These are phyloP conservation scores for Pandion haliaetus DNA, from an alignment of 2,113 vertebrate genomes.

Conservation along the genomic window DNA sequence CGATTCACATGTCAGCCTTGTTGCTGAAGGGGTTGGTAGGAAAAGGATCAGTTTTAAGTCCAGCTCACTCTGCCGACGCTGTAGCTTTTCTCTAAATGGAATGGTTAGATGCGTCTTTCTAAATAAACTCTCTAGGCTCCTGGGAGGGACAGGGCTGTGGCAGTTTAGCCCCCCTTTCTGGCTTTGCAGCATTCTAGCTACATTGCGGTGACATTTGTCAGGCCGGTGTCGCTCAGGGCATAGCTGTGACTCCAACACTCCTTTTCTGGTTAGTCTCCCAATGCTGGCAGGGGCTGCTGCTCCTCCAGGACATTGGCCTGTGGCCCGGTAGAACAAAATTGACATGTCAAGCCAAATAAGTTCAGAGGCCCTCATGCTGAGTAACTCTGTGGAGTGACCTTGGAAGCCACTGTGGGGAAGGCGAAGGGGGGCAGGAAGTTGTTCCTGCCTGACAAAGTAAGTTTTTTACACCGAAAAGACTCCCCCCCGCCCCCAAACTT, in stretches of 20 bases:
- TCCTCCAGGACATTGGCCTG: not conserved
- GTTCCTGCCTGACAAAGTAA: not conserved
- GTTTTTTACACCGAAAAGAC: not conserved
- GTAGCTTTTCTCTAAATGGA: not conserved
- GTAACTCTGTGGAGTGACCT: conserved; percentile 29
- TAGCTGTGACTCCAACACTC: not conserved
- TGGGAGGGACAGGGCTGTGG: not conserved
- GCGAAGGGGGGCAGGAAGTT: not conserved
- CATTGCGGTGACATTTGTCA: not conserved
- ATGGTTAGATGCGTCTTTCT: not conserved
- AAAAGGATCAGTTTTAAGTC: not conserved
- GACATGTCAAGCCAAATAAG: not conserved
- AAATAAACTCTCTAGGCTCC: not conserved
- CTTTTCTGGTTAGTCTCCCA: not conserved
- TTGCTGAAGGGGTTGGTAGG: not conserved
- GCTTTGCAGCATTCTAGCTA: not conserved
- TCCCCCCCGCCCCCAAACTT: too few relatives aligned
- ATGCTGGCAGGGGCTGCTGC: not conserved
- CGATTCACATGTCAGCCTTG: not conserved
- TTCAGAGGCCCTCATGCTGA: not conserved
- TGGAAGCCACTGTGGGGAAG: not conserved
- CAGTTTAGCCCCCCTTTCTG: not conserved
- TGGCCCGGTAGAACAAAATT: not conserved
- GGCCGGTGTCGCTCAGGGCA: not conserved
- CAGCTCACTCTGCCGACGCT: not conserved